phyloP scores from a whole-genome alignment of 2,797 vertebrate genomes.

The Eupleurogrammus muticus region DNA sequence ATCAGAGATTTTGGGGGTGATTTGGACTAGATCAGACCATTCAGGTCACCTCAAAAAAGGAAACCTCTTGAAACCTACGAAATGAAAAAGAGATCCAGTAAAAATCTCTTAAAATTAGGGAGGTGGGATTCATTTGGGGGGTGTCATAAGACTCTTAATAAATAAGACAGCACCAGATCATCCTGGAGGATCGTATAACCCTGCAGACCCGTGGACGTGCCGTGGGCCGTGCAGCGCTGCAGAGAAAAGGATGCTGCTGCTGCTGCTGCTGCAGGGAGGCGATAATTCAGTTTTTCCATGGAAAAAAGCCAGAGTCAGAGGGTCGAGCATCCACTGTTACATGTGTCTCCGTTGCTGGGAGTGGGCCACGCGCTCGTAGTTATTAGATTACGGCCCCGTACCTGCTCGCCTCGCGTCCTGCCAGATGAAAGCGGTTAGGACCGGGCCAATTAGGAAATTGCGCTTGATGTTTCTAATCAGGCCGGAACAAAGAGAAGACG shows the following conservation, averaged over 20 bases:
- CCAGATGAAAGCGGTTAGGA: slow-evolving; percentile 85
- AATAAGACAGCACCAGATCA: slow-evolving; percentile 12
- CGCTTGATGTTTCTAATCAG: slow-evolving; percentile 84
- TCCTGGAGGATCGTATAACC: slow-evolving; percentile 28
- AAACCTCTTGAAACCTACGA: too few relatives aligned
- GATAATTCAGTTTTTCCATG: slow-evolving; percentile 64
- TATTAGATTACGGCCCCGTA: slow-evolving; percentile 80
- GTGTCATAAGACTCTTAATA: too few relatives aligned
- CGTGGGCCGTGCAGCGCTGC: slow-evolving; percentile 7
- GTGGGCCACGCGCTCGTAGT: slow-evolving; percentile 54
- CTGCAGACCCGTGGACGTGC: slow-evolving; percentile 18
- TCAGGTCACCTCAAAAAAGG: too few relatives aligned
- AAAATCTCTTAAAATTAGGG: too few relatives aligned
- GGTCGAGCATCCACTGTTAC: slow-evolving; percentile 54
- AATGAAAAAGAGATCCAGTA: too few relatives aligned
- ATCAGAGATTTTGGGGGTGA: too few relatives aligned
- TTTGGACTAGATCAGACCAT: too few relatives aligned
- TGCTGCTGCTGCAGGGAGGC: slow-evolving; percentile 16
- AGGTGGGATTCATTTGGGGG: too few relatives aligned
- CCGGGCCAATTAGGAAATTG: slow-evolving; percentile 79
- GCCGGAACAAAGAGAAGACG: slow-evolving; percentile 77
- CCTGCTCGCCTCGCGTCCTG: slow-evolving; percentile 75
- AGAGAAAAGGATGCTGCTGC: slow-evolving; percentile 16
- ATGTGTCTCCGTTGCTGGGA: slow-evolving; percentile 48
- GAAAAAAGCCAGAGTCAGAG: slow-evolving; percentile 70